Evolutionary conservation across 2,113 vertebrate genomes (phyloP), one percentile per base, ranked within the genome.

Genomic region (Catharus fuscescens): DNA sequence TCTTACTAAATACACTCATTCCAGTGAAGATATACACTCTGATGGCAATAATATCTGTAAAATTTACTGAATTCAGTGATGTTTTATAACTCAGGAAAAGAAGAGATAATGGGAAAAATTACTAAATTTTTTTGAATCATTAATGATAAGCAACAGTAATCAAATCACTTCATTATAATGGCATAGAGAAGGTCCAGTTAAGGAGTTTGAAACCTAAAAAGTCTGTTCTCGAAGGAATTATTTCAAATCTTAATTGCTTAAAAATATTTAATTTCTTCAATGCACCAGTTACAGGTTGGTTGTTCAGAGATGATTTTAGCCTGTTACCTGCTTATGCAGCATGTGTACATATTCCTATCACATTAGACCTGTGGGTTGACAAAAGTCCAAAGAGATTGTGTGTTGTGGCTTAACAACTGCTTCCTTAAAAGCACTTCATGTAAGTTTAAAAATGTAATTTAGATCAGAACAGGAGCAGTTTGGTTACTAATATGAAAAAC

Each of bases 361-460:
- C 9, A 26, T 36, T 28, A 56, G 19, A 56, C 32, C 24, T 28
- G n/a, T 76, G 28, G 23, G 4, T 0, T 56, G 24, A 72, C 34
- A 59, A 36, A 91, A 76, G 12, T 78, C 36, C 87, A 92, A 88
- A 92, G 42, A 65, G 38, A 59, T 64, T 45, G 29, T 40, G 18
- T 45, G 18, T 3, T 76, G 32, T 50, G 29, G 14, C 20, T n/a
- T 67, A 88, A 94, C 40, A 95, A 31, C 10, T 45, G 47, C 47
- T 60, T 76, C 83, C 47, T 88, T 65, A 87, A 40, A 44, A 84
- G 23, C 47, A 86, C 60, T 80, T 54, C 25, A 79, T 66, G 20
- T 34, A 84, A 86, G 32, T 80, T 59, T 83, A 85, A 77, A 92
- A 73, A 65, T 10, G 7, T n/a, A 56, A 74, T 94, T 94, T 77